Evolutionary conservation across 2,888 invertebrate genomes (phyloP), one percentile per base, ranked within the genome.

Genomic region (Eupithecia inturbata): DNA sequence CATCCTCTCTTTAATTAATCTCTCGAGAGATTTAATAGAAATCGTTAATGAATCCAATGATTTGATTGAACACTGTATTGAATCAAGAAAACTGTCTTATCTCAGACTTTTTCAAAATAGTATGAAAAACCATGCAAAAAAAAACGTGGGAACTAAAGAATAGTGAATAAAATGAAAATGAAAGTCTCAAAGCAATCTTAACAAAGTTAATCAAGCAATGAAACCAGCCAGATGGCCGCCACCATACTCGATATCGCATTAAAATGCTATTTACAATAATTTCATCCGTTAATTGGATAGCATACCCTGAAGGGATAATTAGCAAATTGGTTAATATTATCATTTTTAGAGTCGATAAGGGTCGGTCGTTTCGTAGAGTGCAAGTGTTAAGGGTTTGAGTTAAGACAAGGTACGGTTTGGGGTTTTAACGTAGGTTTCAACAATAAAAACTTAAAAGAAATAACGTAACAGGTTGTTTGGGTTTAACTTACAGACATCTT

Each of bases 261-360:
- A 87, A 88, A 86, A 86, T 81, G 86, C 82, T 87, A 88, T 89
- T 88, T 87, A 91, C 88, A 91, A 91, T 91, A 87, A 93, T 91
- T 91, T 88, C 88, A 92, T 92, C 87, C 85, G 85, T 89, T 92
- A 92, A 93, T 91, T 91, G 90, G 85, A 82, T 79, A 75, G 81
- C 70, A 72, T 73, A 76, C 76, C 77, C 80, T 77, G 71, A 77
- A 84, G 85, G 85, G 87, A 87, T 91, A 91, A 92, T 92, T 89
- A 91, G 88, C 84, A 88, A 89, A 92, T 93, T 91, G 88, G 87
- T 82, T 89, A 87, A 91, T 89, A 87, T 88, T 80, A 75, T 75
- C 78, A 67, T 69, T 77, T 77, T 74, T 71, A 79, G 72, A 77
- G 77, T 63, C 73, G 77, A 77, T 78, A 78, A 77, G 70, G 82